phyloP scores from a whole-genome alignment of 1,140 invertebrate genomes.

The Zaprionus lachaisei region DNA sequence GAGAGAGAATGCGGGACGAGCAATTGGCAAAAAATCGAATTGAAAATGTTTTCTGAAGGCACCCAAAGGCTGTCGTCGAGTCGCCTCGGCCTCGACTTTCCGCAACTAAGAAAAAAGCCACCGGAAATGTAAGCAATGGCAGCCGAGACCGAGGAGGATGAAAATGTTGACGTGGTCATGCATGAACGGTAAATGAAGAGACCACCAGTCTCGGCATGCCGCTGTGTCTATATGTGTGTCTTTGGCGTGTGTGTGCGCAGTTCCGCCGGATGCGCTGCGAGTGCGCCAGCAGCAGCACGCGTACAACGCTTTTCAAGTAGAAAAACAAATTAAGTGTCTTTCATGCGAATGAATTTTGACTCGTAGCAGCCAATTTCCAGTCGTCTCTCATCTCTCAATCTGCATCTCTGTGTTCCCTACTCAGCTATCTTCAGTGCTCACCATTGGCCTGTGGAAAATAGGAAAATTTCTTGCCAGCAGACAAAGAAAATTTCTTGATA shows the following conservation, averaged over 20 bases:
- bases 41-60: conserved; percentile 60
- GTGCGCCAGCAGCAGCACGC: conserved; percentile 60
- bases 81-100: conserved; percentile 46
- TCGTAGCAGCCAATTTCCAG: conserved; percentile 27
- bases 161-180: conserved; percentile 71
- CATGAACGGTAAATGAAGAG: conserved; percentile 69
- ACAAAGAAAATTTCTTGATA: conserved; percentile 17
- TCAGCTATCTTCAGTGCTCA: conserved; percentile 1
- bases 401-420: background rate
- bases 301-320: conserved; percentile 41
- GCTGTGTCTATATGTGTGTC: conserved; percentile 13
- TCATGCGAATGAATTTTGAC: conserved; percentile 62
- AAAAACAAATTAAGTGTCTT: conserved; percentile 71
- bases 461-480: conserved; percentile 5
- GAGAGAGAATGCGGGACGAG: conserved; percentile 13
- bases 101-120: conserved; percentile 49
- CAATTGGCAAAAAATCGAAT: conserved; percentile 78
- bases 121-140: conserved; percentile 71
- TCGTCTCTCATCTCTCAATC: conserved; percentile 1
- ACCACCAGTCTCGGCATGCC: conserved; percentile 13
- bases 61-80: conserved; percentile 30
- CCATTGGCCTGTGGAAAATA: conserved; percentile 13
- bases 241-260: conserved; percentile 29
- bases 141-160: conserved; percentile 54
- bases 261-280: conserved; percentile 69